Conservation (phyloP, 2,797 vertebrate genomes). For the Aotus griseimembra region DNA sequence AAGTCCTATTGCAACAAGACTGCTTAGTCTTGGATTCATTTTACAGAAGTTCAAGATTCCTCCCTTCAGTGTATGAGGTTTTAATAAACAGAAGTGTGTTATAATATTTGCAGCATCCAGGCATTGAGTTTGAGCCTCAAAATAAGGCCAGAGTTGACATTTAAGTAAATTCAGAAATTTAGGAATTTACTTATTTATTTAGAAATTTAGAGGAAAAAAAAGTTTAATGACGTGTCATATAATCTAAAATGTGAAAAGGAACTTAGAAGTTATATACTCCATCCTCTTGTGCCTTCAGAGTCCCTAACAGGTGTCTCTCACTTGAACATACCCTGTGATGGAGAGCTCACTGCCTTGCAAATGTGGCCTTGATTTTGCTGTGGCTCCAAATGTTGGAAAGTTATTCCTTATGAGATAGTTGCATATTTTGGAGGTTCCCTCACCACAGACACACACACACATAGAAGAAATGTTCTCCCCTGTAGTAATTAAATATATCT, state of each 20-base stretch:
- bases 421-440: not conserved
- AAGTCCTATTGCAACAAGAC: conserved; percentile 1
- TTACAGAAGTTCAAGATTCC: not conserved
- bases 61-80: not conserved
- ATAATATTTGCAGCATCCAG: not conserved
- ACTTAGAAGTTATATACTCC: not conserved
- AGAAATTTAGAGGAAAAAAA: not conserved
- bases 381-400: not conserved
- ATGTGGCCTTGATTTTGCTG: not conserved
- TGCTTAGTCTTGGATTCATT: not conserved
- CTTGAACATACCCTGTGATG: not conserved
- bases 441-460: not conserved
- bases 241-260: not conserved
- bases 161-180: not conserved
- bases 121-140: not conserved
- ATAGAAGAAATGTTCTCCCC: not conserved
- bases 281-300: not conserved
- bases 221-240: not conserved
- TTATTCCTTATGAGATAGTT: not conserved
- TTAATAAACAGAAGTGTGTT: not conserved
- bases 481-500: not conserved
- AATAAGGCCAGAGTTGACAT: not conserved
- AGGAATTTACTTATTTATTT: too few relatives aligned
- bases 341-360: not conserved
- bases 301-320: not conserved